Conservation (phyloP, 1,140 invertebrate species). For the Temnothorax curvispinosus region DNA sequence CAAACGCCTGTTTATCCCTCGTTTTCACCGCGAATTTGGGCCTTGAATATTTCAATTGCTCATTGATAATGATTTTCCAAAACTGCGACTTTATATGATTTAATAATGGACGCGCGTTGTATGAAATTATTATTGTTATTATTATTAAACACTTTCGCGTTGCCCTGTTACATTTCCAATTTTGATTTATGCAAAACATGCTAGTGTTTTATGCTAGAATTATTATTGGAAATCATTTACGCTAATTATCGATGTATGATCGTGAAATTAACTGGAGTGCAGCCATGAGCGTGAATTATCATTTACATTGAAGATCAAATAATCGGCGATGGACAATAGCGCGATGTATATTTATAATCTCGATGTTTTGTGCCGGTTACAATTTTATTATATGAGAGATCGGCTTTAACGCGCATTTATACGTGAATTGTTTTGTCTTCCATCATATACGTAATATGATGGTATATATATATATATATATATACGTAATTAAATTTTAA, state of each 20-base stretch:
- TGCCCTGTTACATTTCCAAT: neutral
- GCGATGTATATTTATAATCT: conserved; percentile 2
- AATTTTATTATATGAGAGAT: conserved; percentile 7
- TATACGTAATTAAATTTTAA: no score
- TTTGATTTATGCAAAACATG: conserved; percentile 10
- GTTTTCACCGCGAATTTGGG: neutral
- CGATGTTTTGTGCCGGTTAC: neutral
- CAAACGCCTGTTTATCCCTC: conserved; percentile 5
- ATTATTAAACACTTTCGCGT: conserved; percentile 17
- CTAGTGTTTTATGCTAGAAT: conserved; percentile 36
- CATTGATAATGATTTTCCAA: conserved; percentile 16
- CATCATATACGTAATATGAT: neutral
- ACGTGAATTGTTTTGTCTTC: neutral
- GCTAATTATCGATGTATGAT: conserved; percentile 30
- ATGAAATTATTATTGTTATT: neutral
- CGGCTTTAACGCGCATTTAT: neutral
- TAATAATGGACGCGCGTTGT: neutral
- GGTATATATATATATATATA: no score
- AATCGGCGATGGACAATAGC: neutral
- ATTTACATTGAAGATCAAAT: conserved; percentile 41
- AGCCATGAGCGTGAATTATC: conserved; percentile 25
- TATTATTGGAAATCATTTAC: conserved; percentile 8
- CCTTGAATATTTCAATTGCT: conserved; percentile 28
- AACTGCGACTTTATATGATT: conserved; percentile 4
- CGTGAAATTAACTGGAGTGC: conserved; percentile 38